Percentiles rank a stretch among this genome's conserved stretches.
Conservation (phyloP, 1,140 invertebrate species). For the Carposina sasakii region DNA sequence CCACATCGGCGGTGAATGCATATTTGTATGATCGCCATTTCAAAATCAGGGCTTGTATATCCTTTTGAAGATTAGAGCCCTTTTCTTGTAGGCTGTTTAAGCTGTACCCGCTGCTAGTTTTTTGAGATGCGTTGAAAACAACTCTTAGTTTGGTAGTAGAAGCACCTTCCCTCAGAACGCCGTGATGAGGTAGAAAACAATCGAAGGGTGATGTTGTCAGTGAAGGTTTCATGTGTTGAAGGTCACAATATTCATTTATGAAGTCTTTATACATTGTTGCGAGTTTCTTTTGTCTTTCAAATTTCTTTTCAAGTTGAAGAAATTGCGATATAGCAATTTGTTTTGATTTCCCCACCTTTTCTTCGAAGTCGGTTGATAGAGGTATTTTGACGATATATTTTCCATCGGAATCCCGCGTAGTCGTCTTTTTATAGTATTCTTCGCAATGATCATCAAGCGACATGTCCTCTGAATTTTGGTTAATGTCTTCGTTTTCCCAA, state of each 20-base stretch:
- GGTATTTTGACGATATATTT: slow-evolving; percentile 22
- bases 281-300: slow-evolving; percentile 12
- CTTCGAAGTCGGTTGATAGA: slow-evolving; percentile 4
- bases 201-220: neutral
- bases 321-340: slow-evolving; percentile 19
- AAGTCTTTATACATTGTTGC: slow-evolving; percentile 8
- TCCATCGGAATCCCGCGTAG: neutral
- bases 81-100: slow-evolving; percentile 13
- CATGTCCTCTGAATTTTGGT: neutral
- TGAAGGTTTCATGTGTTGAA: slow-evolving; percentile 2
- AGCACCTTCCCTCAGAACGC: slow-evolving; percentile 2
- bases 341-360: slow-evolving; percentile 17
- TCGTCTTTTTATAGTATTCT: slow-evolving; percentile 13
- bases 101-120: slow-evolving; percentile 7
- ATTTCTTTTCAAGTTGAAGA: slow-evolving; percentile 14
- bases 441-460: slow-evolving; percentile 14
- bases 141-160: slow-evolving; percentile 9
- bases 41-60: slow-evolving; percentile 17
- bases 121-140: slow-evolving; percentile 14
- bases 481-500: slow-evolving; percentile 28
- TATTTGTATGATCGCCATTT: slow-evolving; percentile 16
- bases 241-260: slow-evolving; percentile 6
- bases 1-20: slow-evolving; percentile 12
- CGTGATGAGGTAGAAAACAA: slow-evolving; percentile 10
- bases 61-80: slow-evolving; percentile 17